A percentile compares a stretch with the other conserved stretches of the same genome.
Evolutionary conservation across 1,140 invertebrate genomes (phyloP).

Genomic region (Aleiodes sp.): DNA sequence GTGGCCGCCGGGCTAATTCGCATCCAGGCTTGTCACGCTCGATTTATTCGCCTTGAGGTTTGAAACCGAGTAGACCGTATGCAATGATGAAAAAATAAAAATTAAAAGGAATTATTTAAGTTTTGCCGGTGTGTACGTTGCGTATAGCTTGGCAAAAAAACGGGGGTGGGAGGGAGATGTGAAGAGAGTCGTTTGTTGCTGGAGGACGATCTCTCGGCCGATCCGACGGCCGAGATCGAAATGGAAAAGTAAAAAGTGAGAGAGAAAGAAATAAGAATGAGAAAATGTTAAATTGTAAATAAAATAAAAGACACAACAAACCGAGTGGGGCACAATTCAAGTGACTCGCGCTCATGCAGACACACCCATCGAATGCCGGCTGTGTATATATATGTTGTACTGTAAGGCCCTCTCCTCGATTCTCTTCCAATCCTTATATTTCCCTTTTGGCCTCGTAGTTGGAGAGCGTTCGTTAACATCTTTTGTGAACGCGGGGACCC

Average conservation of each 20-base stretch:
- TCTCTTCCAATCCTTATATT: constrained; percentile 18
- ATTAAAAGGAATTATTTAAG: constrained; percentile 5
- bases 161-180: not conserved
- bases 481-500: constrained; percentile 33
- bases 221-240: constrained; percentile 19
- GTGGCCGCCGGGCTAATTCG: constrained; percentile 39
- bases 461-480: constrained; percentile 34
- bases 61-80: not conserved
- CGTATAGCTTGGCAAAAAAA: not conserved
- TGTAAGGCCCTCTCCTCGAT: constrained; percentile 27
- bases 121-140: not conserved
- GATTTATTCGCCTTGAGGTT: constrained; percentile 37
- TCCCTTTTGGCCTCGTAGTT: not conserved
- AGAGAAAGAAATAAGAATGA: constrained; percentile 11
- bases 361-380: constrained; percentile 44
- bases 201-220: not conserved
- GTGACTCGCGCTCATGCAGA: constrained; percentile 19
- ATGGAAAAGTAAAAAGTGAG: not conserved
- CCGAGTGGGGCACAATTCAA: constrained; percentile 3
- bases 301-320: not conserved
- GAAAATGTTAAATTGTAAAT: not conserved
- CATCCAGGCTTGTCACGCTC: constrained; percentile 40
- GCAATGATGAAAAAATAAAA: not conserved
- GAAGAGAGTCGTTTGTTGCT: not conserved
- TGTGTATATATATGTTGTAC: constrained; percentile 39